A percentile compares a stretch with the other conserved stretches of the same genome.
Conservation (phyloP, 2,113 vertebrate species). For the Telmatochromis sp. region DNA sequence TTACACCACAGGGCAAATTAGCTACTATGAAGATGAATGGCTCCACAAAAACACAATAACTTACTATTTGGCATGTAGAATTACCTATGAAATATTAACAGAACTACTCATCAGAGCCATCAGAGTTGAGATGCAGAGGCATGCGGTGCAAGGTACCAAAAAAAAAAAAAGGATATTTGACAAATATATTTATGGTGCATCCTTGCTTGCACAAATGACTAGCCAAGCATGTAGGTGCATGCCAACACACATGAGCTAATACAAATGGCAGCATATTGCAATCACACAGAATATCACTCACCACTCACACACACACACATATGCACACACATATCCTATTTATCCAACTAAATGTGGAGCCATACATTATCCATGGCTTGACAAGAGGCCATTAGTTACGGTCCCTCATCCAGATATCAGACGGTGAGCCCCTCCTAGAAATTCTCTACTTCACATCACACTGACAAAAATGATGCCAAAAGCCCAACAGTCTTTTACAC, state of each 20-base stretch:
- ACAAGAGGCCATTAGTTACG: constrained; percentile 56
- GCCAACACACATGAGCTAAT: background rate
- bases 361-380: constrained; percentile 49
- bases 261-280: constrained; percentile 11
- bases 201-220: background rate
- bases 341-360: constrained; percentile 43
- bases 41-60: constrained; percentile 51
- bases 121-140: background rate
- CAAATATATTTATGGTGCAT: background rate
- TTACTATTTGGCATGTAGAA: constrained; percentile 35
- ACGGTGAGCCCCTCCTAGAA: background rate
- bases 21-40: constrained; percentile 61
- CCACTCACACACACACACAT: background rate
- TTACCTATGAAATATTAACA: constrained; percentile 59
- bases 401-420: constrained; percentile 52
- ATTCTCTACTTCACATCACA: background rate
- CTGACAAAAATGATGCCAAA: constrained; percentile 1
- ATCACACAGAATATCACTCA: constrained; percentile 5
- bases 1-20: constrained; percentile 52
- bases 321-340: constrained; percentile 38
- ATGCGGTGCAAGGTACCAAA: background rate
- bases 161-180: background rate
- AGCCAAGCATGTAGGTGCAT: background rate
- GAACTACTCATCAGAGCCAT: constrained; percentile 2
- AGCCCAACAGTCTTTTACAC: background rate